phyloP scores from a whole-genome alignment of 2,888 invertebrate species.

The Microplitis manilae region DNA sequence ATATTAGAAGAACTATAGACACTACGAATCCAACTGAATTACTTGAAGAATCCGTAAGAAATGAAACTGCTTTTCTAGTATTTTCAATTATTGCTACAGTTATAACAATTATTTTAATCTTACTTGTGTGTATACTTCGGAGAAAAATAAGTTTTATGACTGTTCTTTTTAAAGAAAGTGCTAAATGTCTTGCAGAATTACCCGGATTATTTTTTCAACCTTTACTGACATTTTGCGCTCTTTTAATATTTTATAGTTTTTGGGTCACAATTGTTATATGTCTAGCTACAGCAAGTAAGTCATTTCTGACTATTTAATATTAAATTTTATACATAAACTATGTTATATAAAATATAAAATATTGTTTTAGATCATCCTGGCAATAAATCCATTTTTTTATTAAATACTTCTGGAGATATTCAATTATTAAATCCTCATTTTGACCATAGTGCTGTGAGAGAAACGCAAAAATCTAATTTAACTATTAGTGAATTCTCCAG shows the following conservation, averaged over 20 bases:
- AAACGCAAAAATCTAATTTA: conserved; percentile 57
- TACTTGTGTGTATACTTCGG: conserved; percentile 83
- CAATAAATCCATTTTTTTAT: conserved; percentile 60
- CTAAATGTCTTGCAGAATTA: conserved; percentile 87
- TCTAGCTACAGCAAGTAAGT: conserved; percentile 88
- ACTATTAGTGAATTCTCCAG: conserved; percentile 64
- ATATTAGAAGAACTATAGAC: conserved; percentile 80
- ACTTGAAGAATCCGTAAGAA: conserved; percentile 85
- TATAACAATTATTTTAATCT: conserved; percentile 86
- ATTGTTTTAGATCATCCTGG: conserved; percentile 67
- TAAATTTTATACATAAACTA: conserved; percentile 8
- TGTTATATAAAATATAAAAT: background rate
- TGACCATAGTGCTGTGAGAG: conserved; percentile 52
- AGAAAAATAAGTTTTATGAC: conserved; percentile 88
- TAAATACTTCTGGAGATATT: conserved; percentile 49
- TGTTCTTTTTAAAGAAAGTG: conserved; percentile 90
- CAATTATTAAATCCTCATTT: conserved; percentile 55
- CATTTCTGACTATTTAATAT: conserved; percentile 53
- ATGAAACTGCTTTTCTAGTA: conserved; percentile 88
- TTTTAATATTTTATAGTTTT: conserved; percentile 85
- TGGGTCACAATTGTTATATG: conserved; percentile 91
- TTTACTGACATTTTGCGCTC: conserved; percentile 84
- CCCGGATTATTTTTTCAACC: conserved; percentile 91
- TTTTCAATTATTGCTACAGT: conserved; percentile 90
- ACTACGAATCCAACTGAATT: conserved; percentile 72